These are phyloP conservation scores for Sus cebifrons DNA, from an alignment of 2,797 vertebrate genomes.

Conservation along the genomic window DNA sequence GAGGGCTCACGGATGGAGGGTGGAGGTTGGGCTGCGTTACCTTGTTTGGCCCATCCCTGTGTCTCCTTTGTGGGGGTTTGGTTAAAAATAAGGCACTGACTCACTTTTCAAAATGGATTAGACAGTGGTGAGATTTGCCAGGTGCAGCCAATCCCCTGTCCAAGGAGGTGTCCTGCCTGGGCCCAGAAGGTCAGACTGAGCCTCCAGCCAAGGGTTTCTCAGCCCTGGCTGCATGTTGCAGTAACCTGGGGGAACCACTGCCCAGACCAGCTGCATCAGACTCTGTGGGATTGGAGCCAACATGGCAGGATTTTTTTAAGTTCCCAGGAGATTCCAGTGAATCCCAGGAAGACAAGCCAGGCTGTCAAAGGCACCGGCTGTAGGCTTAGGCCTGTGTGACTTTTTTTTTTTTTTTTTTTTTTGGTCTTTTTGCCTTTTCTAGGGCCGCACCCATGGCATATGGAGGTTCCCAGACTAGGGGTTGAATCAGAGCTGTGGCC, in stretches of 20 bases:
- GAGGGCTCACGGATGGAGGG: accelerated
- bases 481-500: too few relatives aligned
- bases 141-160: not conserved
- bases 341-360: not conserved
- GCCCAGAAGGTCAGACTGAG: not conserved
- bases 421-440: too few relatives aligned
- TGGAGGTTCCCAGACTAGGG: too few relatives aligned
- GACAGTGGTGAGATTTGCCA: not conserved
- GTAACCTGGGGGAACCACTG: too few relatives aligned
- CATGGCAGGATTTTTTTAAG: not conserved
- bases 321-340: not conserved
- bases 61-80: not conserved
- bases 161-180: not conserved
- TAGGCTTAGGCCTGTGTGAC: not conserved
- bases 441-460: too few relatives aligned
- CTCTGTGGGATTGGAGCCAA: not conserved
- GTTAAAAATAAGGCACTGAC: slow-evolving; percentile 71
- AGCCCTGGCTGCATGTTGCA: not conserved
- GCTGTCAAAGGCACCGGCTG: not conserved
- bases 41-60: not conserved
- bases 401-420: too few relatives aligned
- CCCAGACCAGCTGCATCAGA: not conserved
- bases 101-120: slow-evolving; percentile 20
- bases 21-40: too few relatives aligned
- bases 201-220: not conserved